phyloP scores from a whole-genome alignment of 1,140 invertebrate species.

The Phymorhynchus buccinoides region DNA sequence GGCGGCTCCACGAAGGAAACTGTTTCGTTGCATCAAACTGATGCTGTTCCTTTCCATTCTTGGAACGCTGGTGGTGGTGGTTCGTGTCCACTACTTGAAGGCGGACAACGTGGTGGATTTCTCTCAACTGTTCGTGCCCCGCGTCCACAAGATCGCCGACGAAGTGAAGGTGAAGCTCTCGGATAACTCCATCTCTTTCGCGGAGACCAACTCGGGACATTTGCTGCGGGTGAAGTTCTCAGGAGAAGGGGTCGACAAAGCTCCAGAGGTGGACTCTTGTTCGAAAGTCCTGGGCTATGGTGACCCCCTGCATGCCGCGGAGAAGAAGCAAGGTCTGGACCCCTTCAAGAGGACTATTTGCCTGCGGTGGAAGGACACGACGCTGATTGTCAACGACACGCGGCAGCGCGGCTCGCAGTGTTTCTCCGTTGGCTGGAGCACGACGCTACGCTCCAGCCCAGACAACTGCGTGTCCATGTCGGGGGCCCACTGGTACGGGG shows the following conservation, averaged over 20 bases:
- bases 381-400: constrained; percentile 39
- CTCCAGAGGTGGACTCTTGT: background rate
- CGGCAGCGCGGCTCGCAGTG: constrained; percentile 42
- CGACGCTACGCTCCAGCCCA: constrained; percentile 47
- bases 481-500: constrained; percentile 67
- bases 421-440: constrained; percentile 56
- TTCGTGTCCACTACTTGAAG: background rate
- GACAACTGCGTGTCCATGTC: constrained; percentile 59
- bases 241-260: background rate
- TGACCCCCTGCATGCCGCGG: no score
- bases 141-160: background rate
- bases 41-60: background rate
- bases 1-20: constrained; percentile 30
- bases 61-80: background rate
- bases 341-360: constrained; percentile 9
- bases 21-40: constrained; percentile 4
- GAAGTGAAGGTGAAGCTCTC: background rate
- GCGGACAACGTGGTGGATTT: background rate
- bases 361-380: constrained; percentile 30
- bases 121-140: background rate
- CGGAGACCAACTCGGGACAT: background rate
- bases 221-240: background rate
- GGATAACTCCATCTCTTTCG: background rate
- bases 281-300: background rate
- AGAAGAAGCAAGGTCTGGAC: background rate